These are phyloP conservation scores for Tamandua tetradactyla DNA, from an alignment of 2,797 vertebrate genomes.

Conservation along the genomic window DNA sequence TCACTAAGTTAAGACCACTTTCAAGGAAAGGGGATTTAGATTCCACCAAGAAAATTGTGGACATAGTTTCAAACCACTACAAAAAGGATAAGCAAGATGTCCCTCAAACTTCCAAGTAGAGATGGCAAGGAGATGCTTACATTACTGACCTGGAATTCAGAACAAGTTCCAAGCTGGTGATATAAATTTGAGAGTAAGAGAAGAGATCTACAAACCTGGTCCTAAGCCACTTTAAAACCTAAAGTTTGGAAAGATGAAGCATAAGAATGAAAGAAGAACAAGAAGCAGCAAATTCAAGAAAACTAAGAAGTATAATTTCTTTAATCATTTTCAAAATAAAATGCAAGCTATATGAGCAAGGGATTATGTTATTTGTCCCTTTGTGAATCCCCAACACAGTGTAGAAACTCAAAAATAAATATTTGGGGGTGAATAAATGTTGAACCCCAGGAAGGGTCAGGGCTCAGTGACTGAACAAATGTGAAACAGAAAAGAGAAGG, in stretches of 20 bases:
- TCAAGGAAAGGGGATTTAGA: neutral
- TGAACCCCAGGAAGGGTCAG: neutral
- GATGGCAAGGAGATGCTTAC: neutral
- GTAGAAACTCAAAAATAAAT: neutral
- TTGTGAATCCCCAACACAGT: neutral
- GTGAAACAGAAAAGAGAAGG: neutral
- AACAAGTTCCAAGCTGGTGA: neutral
- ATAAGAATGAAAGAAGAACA: neutral
- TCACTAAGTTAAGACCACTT: neutral
- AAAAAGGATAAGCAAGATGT: neutral
- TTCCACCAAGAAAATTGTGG: neutral
- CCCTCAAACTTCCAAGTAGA: neutral
- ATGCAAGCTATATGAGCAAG: neutral
- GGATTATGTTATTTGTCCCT: neutral
- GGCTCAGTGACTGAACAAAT: neutral
- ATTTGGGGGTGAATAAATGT: neutral
- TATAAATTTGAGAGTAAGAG: neutral
- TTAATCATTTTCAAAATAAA: slow-evolving; percentile 6
- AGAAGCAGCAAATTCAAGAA: neutral
- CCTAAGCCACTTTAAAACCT: neutral
- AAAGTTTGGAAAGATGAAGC: neutral
- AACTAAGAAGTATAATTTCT: neutral
- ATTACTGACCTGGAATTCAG: neutral
- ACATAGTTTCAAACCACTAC: neutral
- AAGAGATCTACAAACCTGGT: neutral